Conservation (phyloP, 2,113 vertebrate species). For the Rhadina sibilatrix region DNA sequence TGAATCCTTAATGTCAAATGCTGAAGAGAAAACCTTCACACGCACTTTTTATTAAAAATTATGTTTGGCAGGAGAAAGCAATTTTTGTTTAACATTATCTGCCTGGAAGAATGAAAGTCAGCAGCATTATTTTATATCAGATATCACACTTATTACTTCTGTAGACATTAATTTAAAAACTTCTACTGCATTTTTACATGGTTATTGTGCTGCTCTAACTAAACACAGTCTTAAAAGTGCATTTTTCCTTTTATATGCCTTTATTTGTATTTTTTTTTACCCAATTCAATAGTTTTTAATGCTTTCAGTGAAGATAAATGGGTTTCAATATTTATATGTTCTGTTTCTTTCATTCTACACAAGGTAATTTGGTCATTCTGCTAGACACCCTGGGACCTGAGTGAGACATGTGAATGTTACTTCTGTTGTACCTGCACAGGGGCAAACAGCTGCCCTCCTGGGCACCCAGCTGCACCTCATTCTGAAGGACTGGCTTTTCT, state of each 20-base stretch:
- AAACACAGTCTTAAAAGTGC: neutral
- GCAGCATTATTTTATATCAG: neutral
- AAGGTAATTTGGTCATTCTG: neutral
- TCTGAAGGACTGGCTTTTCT: neutral
- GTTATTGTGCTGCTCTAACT: neutral
- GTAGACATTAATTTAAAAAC: neutral
- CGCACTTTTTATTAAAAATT: neutral
- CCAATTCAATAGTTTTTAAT: neutral
- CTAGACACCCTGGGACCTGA: neutral
- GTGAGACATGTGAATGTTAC: neutral
- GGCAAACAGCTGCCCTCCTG: neutral
- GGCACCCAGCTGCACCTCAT: fast-evolving
- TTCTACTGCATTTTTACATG: neutral
- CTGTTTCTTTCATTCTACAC: neutral
- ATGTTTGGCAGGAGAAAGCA: neutral
- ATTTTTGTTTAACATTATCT: neutral
- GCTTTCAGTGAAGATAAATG: neutral
- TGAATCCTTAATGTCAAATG: neutral
- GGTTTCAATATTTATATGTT: neutral
- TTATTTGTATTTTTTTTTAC: neutral
- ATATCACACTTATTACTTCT: neutral
- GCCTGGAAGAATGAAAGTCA: neutral
- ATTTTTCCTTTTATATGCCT: neutral
- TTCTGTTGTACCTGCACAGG: neutral
- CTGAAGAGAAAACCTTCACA: neutral